Base-by-base conservation (phyloP, 2,797 vertebrate genomes). In the Myotis planiceps region DNA sequence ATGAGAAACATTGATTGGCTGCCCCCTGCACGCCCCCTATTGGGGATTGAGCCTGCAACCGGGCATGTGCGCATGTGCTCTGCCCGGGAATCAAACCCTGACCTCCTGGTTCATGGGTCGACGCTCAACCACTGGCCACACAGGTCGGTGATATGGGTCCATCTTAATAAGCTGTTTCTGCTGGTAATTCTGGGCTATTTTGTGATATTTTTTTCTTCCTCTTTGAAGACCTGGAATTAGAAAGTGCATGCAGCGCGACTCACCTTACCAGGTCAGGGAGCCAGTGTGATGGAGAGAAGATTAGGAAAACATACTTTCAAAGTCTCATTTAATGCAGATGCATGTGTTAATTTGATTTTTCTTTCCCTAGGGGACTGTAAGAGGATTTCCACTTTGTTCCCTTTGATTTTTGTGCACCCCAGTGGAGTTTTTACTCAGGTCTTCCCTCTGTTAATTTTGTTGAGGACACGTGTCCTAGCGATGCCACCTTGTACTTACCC, bases 161-260 rank as follows among this genome's bases (percentile, higher is more conserved):
- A 3, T 51, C 13, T 78, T 76, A 34, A 34, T n/a, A 71, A 76
- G 14, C 60, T 97, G 18, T 66, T 71, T 45, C 32, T 83, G n/a
- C 68, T 25, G 47, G 45, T 84, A 60, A 75, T 72, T 83, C 60
- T 92, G 55, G 9, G 47, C 21, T 55, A 13, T 88, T 90, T 82
- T 68, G 27, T 88, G 55, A 88, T 32, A 5, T 63, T 63, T 68
- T 53, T 25, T 21, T 25, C 9, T 65, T 81, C 85, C 12, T 78
- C 42, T 78, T 92, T 94, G 66, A 89, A 93, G 66, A 65, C 13
- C 72, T 51, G 13, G 32, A 71, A 32, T 76, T 29, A 87, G 88
- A 42, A 89, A 71, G 72, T 58, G 58, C 14, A 3, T 19, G 47
- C 29, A 27, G 6, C 10, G 5, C n/a, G 14, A 0, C 60, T 74